Percentiles rank a stretch among this genome's conserved stretches.
Conservation (phyloP, 2,113 vertebrate genomes). For the Natator depressus region DNA sequence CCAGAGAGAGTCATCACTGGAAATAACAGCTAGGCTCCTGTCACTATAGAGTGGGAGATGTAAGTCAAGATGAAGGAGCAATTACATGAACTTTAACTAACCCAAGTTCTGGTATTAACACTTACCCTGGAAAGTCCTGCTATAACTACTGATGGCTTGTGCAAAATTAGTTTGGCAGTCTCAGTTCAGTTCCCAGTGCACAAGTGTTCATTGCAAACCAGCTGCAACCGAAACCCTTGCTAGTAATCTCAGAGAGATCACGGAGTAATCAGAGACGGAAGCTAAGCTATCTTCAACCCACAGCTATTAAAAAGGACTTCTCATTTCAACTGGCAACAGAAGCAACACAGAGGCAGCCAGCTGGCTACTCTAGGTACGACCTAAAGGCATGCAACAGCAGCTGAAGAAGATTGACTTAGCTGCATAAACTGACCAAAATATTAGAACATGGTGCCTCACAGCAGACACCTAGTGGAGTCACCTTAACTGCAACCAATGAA, state of each 20-base stretch:
- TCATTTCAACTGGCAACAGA: not conserved
- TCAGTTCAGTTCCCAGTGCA: not conserved
- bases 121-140: not conserved
- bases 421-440: not conserved
- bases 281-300: not conserved
- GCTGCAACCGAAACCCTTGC: accelerated
- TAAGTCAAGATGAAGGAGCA: not conserved
- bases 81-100: not conserved
- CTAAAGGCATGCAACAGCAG: not conserved
- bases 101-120: not conserved
- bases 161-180: not conserved
- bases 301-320: not conserved
- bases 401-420: not conserved
- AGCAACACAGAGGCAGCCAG: not conserved
- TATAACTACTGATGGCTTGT: not conserved
- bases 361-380: not conserved
- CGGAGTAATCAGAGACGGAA: not conserved
- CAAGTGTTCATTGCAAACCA: not conserved
- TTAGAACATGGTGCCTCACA: not conserved
- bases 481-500: not conserved
- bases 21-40: not conserved
- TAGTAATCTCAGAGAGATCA: not conserved
- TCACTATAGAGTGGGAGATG: not conserved
- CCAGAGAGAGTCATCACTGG: not conserved
- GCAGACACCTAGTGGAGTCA: not conserved